Conservation (phyloP, 2,797 vertebrate species). For the Cirrhinus molitorella region DNA sequence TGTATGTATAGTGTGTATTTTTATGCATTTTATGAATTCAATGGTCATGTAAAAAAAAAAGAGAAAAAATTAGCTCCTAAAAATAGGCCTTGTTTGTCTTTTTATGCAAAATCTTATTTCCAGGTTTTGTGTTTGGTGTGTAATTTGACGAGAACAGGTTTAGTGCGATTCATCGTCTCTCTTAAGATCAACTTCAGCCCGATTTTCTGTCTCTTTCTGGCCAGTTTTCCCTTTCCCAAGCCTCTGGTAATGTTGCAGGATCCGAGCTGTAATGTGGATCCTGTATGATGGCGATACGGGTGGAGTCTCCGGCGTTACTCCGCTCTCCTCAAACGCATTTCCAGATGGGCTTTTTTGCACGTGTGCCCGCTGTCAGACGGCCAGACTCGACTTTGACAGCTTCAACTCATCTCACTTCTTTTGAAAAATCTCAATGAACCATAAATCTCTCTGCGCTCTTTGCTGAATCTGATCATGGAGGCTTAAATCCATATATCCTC, state of each 20-base stretch:
- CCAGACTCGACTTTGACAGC: conserved; percentile 4
- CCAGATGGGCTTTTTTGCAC: conserved; percentile 35
- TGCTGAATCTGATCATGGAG: conserved; percentile 3
- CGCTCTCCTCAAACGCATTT: conserved; percentile 25
- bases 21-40: too few relatives aligned
- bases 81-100: background rate
- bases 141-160: background rate
- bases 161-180: background rate
- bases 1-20: too few relatives aligned
- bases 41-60: background rate
- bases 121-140: background rate
- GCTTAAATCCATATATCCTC: background rate
- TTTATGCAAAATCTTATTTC: background rate
- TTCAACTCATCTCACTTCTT: conserved; percentile 4
- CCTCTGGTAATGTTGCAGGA: background rate
- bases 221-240: background rate
- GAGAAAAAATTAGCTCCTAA: too few relatives aligned
- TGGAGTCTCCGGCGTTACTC: background rate
- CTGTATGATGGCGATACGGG: background rate
- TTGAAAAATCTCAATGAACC: background rate
- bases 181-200: background rate
- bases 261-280: background rate
- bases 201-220: background rate
- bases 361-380: background rate
- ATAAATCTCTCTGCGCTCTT: conserved; percentile 13